phyloP scores from a whole-genome alignment of 2,113 vertebrate species.

The Phylloscopus whistleri region DNA sequence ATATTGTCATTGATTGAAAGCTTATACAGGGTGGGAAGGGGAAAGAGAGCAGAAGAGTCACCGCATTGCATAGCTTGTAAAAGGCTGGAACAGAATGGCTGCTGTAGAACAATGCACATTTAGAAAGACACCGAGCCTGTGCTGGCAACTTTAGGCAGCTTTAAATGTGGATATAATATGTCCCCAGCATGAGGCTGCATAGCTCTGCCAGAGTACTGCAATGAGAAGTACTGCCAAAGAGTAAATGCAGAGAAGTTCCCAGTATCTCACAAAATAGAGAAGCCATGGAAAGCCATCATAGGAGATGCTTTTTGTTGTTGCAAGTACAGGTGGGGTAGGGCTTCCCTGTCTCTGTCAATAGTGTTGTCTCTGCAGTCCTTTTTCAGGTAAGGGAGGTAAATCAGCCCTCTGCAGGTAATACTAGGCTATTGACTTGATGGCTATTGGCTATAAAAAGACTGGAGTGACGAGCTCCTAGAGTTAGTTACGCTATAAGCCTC shows the following conservation, averaged over 20 bases:
- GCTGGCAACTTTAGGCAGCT: not conserved
- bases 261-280: not conserved
- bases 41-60: not conserved
- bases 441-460: not conserved
- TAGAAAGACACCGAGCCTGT: not conserved
- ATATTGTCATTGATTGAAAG: not conserved
- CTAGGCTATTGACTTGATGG: not conserved
- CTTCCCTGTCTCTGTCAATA: not conserved
- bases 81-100: not conserved
- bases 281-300: not conserved
- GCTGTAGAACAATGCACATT: conserved; percentile 17
- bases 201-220: not conserved
- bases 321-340: not conserved
- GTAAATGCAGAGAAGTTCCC: not conserved
- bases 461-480: not conserved
- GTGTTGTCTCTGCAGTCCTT: not conserved
- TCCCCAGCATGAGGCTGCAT: not conserved
- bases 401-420: not conserved
- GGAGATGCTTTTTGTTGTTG: not conserved
- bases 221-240: not conserved
- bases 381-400: not conserved
- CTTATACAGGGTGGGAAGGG: not conserved
- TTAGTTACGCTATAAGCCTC: not conserved
- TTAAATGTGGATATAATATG: conserved; percentile 2
- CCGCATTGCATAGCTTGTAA: not conserved